These are phyloP conservation scores for Zhuqinia jingwanae DNA, from an alignment of 2,888 invertebrate genomes.

Conservation along the genomic window DNA sequence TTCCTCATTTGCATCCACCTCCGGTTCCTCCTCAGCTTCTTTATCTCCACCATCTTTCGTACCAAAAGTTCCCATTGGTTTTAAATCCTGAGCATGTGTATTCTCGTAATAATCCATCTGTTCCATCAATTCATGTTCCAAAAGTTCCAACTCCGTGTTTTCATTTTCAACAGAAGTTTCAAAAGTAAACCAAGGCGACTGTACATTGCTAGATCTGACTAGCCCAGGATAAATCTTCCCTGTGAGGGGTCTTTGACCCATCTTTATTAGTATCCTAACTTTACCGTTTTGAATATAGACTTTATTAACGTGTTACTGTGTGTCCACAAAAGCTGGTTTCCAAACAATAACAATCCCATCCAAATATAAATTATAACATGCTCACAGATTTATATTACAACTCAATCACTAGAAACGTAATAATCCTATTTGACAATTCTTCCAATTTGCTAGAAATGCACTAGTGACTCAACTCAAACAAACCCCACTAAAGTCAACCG, in stretches of 20 bases:
- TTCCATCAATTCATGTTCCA: constrained; percentile 34
- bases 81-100: neutral
- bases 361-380: no score
- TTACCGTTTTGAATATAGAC: no score
- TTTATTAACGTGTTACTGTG: no score
- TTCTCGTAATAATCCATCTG: neutral
- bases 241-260: constrained; percentile 21
- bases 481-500: no score
- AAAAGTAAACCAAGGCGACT: constrained; percentile 7
- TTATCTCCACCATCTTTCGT: neutral
- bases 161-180: neutral
- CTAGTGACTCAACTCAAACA: no score
- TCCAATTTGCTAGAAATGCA: no score
- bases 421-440: no score
- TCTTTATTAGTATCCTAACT: neutral
- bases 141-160: neutral
- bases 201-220: neutral
- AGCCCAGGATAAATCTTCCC: neutral
- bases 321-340: neutral
- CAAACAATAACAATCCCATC: neutral
- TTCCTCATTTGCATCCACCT: constrained; percentile 6
- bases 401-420: no score
- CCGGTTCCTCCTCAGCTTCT: neutral
- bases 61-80: neutral
- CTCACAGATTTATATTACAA: no score